Conservation (phyloP, 1,140 invertebrate genomes). For the Pogonognathellus flavescens region DNA sequence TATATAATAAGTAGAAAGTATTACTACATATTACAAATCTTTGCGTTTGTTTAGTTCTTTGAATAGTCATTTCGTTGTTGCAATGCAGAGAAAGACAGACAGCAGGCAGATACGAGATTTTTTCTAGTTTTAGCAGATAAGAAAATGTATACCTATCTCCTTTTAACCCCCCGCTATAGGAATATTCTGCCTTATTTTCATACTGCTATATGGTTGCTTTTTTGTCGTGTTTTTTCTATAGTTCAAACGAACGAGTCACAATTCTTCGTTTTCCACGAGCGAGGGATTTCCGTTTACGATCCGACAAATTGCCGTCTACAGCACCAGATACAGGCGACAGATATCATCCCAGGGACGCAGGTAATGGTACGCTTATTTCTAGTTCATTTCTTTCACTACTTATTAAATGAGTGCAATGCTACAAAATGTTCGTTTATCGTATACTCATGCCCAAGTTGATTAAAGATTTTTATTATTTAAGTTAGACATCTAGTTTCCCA, state of each 20-base stretch:
- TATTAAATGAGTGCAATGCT: too few relatives aligned
- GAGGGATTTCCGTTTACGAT: constrained; percentile 83
- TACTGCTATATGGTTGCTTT: too few relatives aligned
- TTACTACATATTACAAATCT: too few relatives aligned
- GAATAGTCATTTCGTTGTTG: constrained; percentile 3
- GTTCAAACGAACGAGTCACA: constrained; percentile 76
- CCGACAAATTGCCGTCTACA: constrained; percentile 80
- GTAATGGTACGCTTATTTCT: constrained; percentile 69
- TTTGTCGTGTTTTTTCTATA: constrained; percentile 70
- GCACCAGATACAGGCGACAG: constrained; percentile 81
- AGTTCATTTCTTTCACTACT: not conserved
- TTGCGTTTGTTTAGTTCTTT: not conserved
- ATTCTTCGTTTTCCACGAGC: constrained; percentile 84
- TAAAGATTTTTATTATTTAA: too few relatives aligned
- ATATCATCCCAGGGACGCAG: constrained; percentile 82
- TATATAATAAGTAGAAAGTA: too few relatives aligned
- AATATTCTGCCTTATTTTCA: constrained; percentile 24
- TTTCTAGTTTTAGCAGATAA: not conserved
- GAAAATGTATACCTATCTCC: not conserved
- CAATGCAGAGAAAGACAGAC: not conserved
- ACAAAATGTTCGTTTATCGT: too few relatives aligned
- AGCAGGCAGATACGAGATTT: not conserved
- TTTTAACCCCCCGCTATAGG: not conserved
- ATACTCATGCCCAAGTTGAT: too few relatives aligned
- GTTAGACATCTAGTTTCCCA: too few relatives aligned